phyloP scores from a whole-genome alignment of 2,113 vertebrate species.

The Melospiza georgiana region DNA sequence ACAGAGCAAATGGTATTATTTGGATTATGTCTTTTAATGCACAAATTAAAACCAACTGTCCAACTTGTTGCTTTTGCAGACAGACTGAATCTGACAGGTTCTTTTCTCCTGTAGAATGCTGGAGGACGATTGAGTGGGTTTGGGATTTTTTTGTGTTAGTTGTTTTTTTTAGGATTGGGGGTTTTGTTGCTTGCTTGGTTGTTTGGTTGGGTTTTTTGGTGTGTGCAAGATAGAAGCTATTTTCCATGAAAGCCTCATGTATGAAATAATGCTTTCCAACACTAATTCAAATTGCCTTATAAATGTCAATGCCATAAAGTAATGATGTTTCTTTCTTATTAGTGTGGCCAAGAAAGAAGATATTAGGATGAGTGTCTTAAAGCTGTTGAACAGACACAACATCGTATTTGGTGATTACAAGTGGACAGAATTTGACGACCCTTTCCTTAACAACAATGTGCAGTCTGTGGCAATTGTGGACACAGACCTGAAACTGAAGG shows the following conservation, averaged over 20 bases:
- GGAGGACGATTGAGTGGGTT: fast-evolving
- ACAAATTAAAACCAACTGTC: background rate
- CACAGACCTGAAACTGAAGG: constrained; percentile 76
- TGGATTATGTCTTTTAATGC: background rate
- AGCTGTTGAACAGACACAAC: constrained; percentile 85
- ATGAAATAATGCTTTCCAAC: background rate
- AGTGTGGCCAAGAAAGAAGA: constrained; percentile 87
- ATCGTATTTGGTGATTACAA: constrained; percentile 88
- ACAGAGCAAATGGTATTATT: background rate
- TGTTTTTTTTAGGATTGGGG: background rate
- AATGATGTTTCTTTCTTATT: background rate
- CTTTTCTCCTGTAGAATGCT: background rate
- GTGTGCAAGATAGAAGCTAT: background rate
- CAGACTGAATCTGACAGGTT: background rate
- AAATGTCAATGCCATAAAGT: background rate
- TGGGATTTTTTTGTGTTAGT: background rate
- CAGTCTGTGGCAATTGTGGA: constrained; percentile 88
- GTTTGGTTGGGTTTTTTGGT: background rate
- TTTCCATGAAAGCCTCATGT: background rate
- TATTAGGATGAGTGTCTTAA: constrained; percentile 77
- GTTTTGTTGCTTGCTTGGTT: background rate
- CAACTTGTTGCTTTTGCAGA: background rate
- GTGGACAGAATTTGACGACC: constrained; percentile 92
- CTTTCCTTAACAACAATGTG: constrained; percentile 86
- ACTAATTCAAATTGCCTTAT: background rate